Evolutionary conservation across 2,797 vertebrate genomes (phyloP).

Genomic region (Eutrigla gurnardus): DNA sequence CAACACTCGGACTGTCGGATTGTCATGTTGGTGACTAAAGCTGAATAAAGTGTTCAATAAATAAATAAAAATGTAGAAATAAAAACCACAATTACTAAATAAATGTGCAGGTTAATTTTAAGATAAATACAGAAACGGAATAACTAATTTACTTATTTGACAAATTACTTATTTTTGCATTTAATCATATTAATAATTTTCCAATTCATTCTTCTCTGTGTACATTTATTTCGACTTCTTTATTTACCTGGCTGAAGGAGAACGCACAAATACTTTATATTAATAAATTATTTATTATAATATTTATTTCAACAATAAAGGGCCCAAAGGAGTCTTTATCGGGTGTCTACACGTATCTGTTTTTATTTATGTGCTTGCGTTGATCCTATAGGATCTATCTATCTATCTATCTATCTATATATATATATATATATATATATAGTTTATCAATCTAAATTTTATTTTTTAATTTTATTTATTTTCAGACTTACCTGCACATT

Average conservation of each 20-base stretch:
- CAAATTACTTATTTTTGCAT: neutral
- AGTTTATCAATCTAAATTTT: neutral
- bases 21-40: conserved; percentile 1
- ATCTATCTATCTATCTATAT: too few species aligned
- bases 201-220: neutral
- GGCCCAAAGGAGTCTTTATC: too few species aligned
- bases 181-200: neutral
- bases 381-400: neutral
- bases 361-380: neutral
- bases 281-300: too few species aligned
- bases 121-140: neutral
- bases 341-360: neutral
- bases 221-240: neutral
- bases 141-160: neutral
- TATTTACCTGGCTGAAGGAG: neutral
- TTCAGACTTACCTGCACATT: neutral
- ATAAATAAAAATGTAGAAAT: neutral
- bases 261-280: too few species aligned
- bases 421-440: too few species aligned
- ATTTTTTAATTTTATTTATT: neutral
- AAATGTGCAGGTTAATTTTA: neutral
- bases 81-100: neutral
- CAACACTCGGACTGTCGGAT: conserved; percentile 1
- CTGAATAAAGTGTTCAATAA: too few species aligned
- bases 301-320: too few species aligned